Evolutionary conservation across 2,797 vertebrate genomes (phyloP), one percentile per base, ranked within the genome.

Genomic region (Steatocranus sp.): DNA sequence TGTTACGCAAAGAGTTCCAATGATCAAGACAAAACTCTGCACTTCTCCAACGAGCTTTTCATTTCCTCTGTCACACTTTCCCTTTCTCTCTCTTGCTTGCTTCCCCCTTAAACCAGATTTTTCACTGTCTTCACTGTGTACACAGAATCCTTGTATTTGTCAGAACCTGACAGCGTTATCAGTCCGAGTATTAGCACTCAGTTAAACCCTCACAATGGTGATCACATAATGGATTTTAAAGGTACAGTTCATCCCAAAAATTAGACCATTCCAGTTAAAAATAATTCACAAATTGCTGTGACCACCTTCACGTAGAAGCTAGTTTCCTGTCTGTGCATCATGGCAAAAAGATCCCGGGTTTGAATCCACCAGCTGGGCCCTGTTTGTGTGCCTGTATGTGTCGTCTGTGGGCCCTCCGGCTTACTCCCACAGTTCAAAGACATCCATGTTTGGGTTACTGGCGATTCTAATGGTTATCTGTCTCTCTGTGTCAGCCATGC

Each of bases 81-180:
- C 76, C 48, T 83, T 84, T 75, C 53, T 51, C 75, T 75, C 41
- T 50, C 17, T 12, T 32, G 25, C 50, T 74, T 27, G 46, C 20
- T 85, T 56, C 70, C 76, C 49, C 12, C 50, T 58, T 43, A 76
- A 83, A 83, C 56, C 61, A 82, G 77, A 12, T 4, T 17, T n/a
- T 30, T 73, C 25, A 73, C 66, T 2, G 41, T 82, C 81, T 73
- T 75, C 46, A 46, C 2, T 73, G 25, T 48, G 25, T 6, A 73
- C 25, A 8, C 17, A 18, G 48, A 83, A 84, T 7, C 74, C 63
- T 75, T 30, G 74, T 38, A 51, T 91, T 87, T 91, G 78, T 73
- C 68, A 81, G 81, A 92, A 91, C 93, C 76, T 5, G 61, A 83
- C 53, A 51, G 81, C 51, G 36, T 88, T 92, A 94, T 93, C 90